Percentiles rank a stretch among this genome's conserved stretches.
These are phyloP conservation scores for Dione vanillae DNA, from an alignment of 2,888 invertebrate species.

Conservation along the genomic window DNA sequence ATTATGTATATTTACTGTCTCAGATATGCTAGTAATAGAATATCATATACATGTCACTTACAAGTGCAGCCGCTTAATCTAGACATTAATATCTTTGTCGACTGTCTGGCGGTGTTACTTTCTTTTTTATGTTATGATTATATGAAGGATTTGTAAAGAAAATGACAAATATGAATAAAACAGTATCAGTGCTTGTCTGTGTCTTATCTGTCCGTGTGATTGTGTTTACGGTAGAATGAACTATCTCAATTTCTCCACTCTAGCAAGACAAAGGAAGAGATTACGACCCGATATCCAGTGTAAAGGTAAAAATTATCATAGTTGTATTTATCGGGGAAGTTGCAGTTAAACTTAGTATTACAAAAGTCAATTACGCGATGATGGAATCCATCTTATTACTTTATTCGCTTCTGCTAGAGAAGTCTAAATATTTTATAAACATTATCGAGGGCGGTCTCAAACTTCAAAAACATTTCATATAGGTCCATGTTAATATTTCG, in stretches of 20 bases:
- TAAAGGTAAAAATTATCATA: too few relatives aligned
- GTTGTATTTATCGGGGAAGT: neutral
- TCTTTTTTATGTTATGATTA: neutral
- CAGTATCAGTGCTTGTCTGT: neutral
- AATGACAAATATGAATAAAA: neutral
- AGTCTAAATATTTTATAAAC: neutral
- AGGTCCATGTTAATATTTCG: neutral
- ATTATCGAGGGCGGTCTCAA: neutral
- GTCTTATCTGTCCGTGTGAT: too few relatives aligned
- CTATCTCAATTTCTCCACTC: too few relatives aligned
- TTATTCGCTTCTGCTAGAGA: neutral
- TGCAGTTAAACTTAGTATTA: neutral
- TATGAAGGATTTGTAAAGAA: neutral
- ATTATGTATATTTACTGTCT: neutral
- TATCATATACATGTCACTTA: slow-evolving; percentile 11
- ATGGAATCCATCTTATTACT: too few relatives aligned
- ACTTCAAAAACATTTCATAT: neutral
- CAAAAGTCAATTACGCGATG: too few relatives aligned
- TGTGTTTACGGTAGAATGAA: too few relatives aligned
- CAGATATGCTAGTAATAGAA: slow-evolving; percentile 1
- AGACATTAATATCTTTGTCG: slow-evolving; percentile 18
- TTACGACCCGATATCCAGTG: too few relatives aligned
- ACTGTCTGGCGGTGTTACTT: neutral
- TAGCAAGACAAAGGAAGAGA: too few relatives aligned
- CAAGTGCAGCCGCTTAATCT: slow-evolving; percentile 17